A percentile compares a stretch with the other conserved stretches of the same genome.
phyloP scores from a whole-genome alignment of 2,797 vertebrate species.

The Coregonus suidteri region DNA sequence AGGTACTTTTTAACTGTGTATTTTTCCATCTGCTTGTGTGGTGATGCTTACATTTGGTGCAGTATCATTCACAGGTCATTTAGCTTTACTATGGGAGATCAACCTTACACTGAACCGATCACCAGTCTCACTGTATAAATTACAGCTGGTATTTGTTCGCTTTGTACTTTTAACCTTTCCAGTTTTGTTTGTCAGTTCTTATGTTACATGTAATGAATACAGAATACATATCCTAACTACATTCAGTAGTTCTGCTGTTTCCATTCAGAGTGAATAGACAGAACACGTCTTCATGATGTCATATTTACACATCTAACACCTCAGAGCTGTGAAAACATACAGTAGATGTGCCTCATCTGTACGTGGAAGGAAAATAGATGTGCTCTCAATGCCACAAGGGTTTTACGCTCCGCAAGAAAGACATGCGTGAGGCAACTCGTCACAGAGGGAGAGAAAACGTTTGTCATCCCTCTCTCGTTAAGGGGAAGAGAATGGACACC shows the following conservation, averaged over 20 bases:
- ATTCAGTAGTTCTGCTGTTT: background rate
- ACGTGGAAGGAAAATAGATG: too few relatives aligned
- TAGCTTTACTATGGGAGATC: too few relatives aligned
- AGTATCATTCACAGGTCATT: conserved; percentile 44
- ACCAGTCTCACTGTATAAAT: background rate
- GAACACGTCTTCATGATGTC: background rate
- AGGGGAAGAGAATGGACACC: background rate
- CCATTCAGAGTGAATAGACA: background rate
- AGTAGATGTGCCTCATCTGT: too few relatives aligned
- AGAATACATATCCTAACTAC: background rate
- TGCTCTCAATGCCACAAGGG: conserved; percentile 44
- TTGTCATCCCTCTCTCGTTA: background rate
- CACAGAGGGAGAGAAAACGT: background rate
- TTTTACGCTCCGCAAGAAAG: background rate
- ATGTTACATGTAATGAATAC: background rate
- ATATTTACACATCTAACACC: conserved; percentile 33
- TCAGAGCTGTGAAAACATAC: too few relatives aligned
- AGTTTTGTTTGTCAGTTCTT: background rate
- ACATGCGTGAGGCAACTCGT: background rate
- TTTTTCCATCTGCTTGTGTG: conserved; percentile 56
- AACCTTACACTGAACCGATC: background rate
- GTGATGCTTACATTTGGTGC: conserved; percentile 41
- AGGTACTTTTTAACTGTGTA: conserved; percentile 39
- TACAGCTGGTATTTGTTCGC: too few relatives aligned
- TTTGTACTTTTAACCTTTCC: background rate